Percentiles rank a stretch among this genome's conserved stretches.
Evolutionary conservation across 2,113 vertebrate genomes (phyloP).

Genomic region (Psophia crepitans): DNA sequence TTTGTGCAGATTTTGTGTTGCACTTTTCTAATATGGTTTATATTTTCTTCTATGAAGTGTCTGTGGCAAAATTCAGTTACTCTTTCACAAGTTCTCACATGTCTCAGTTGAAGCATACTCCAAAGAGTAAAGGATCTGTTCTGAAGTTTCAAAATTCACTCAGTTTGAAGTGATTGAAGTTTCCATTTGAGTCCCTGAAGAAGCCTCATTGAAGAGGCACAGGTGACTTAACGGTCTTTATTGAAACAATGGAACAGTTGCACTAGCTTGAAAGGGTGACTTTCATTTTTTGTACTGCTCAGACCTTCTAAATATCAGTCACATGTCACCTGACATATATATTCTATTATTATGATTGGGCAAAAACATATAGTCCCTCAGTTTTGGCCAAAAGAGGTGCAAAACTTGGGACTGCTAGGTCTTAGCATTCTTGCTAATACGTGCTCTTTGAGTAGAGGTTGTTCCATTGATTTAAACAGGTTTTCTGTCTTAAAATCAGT

Average conservation of each 20-base stretch:
- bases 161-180: not conserved
- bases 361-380: not conserved
- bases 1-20: conserved; percentile 21
- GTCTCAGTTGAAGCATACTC: not conserved
- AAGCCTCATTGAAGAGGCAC: not conserved
- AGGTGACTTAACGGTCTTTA: not conserved
- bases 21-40: not conserved
- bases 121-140: not conserved
- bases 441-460: not conserved
- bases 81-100: not conserved
- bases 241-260: not conserved
- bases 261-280: not conserved
- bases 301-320: not conserved
- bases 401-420: not conserved
- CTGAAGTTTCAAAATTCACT: not conserved
- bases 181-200: not conserved
- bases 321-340: not conserved
- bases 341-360: not conserved
- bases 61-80: not conserved
- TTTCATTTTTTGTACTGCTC: not conserved
- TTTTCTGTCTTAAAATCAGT: not conserved
- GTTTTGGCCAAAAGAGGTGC: not conserved
- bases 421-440: not conserved
- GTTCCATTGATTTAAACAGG: not conserved
- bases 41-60: not conserved